phyloP scores from a whole-genome alignment of 2,797 vertebrate species.

The Lacerta viridis region DNA sequence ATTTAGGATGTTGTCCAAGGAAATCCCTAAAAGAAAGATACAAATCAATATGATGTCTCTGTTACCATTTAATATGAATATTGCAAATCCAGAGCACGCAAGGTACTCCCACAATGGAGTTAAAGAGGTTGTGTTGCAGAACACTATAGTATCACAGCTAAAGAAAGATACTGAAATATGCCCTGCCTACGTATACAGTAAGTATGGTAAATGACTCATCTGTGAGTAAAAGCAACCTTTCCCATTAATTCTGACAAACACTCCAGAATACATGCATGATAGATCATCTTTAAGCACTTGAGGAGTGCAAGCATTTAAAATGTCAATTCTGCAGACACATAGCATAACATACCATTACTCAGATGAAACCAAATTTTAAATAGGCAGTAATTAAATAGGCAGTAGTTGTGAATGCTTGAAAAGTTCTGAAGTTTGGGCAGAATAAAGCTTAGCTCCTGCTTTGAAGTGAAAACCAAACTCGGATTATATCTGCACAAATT shows the following conservation, averaged over 20 bases:
- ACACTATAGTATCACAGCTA: slow-evolving; percentile 57
- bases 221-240: slow-evolving; percentile 27
- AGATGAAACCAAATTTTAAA: slow-evolving; percentile 42
- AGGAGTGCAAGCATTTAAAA: slow-evolving; percentile 46
- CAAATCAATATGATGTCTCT: slow-evolving; percentile 49
- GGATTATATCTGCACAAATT: background rate
- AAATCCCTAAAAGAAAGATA: slow-evolving; percentile 2
- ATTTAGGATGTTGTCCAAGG: rapidly evolving
- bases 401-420: background rate
- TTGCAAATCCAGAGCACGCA: slow-evolving; percentile 51
- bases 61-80: slow-evolving; percentile 49
- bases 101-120: slow-evolving; percentile 53
- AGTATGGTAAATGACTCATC: slow-evolving; percentile 59
- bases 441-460: background rate
- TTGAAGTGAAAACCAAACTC: slow-evolving; percentile 15
- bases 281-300: slow-evolving; percentile 45
- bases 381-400: slow-evolving; percentile 42
- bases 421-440: background rate
- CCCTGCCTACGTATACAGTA: slow-evolving; percentile 49
- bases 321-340: slow-evolving; percentile 14
- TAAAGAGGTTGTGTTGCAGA: slow-evolving; percentile 46
- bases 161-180: slow-evolving; percentile 51
- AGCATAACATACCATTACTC: slow-evolving; percentile 26
- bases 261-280: slow-evolving; percentile 46
- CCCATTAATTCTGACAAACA: slow-evolving; percentile 59